Conservation (phyloP, 2,797 vertebrate species). For the Benthosema pterotum region DNA sequence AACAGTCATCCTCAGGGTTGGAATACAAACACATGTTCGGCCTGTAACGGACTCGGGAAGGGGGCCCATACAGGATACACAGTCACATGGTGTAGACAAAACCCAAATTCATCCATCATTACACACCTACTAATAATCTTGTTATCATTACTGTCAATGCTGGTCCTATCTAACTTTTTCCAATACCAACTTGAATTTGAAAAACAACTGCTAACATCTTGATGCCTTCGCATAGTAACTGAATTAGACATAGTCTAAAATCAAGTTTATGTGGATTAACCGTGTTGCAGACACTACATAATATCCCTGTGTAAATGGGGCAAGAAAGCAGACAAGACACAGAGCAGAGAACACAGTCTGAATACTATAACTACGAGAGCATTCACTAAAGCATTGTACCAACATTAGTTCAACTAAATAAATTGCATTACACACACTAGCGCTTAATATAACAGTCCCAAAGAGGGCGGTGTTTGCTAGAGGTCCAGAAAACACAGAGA, state of each 20-base stretch:
- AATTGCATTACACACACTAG: conserved; percentile 16
- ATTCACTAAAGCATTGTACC: conserved; percentile 20
- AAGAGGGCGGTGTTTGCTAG: not conserved
- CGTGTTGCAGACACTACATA: conserved; percentile 45
- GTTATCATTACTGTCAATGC: too few relatives aligned
- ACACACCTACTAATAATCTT: too few relatives aligned
- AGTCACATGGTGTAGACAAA: too few relatives aligned
- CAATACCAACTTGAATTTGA: conserved; percentile 23
- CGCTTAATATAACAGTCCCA: conserved; percentile 20
- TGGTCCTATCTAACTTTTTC: too few relatives aligned
- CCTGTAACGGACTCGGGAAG: too few relatives aligned
- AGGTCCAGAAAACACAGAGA: not conserved
- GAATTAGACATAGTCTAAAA: conserved; percentile 52
- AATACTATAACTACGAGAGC: not conserved
- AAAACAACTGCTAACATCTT: not conserved
- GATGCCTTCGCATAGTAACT: conserved; percentile 29
- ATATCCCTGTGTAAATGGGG: conserved; percentile 14
- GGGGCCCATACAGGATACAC: too few relatives aligned
- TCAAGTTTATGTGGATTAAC: conserved; percentile 42
- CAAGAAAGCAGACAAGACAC: not conserved
- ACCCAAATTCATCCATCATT: too few relatives aligned
- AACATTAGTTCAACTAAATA: conserved; percentile 25
- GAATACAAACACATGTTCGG: too few relatives aligned
- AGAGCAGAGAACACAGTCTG: conserved; percentile 2
- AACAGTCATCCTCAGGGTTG: not conserved